Percentiles rank a stretch among this genome's conserved stretches.
These are phyloP conservation scores for Sturmia bella DNA, from an alignment of 2,888 invertebrate genomes.

Conservation along the genomic window DNA sequence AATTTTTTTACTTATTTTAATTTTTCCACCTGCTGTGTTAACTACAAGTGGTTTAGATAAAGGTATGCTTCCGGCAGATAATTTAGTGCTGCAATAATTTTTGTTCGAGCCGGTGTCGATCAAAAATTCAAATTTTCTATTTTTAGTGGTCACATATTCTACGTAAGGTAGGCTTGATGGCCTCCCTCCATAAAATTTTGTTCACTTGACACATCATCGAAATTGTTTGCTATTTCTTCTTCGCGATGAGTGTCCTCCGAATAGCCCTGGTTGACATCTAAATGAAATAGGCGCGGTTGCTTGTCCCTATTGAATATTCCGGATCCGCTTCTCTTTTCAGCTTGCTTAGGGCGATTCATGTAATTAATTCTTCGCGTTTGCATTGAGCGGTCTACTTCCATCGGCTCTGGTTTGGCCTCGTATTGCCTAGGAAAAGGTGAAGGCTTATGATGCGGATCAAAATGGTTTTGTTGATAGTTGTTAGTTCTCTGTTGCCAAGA, in stretches of 20 bases:
- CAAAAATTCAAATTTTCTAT: no score
- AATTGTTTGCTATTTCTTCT: neutral
- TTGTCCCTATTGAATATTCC: neutral
- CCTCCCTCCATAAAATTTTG: no score
- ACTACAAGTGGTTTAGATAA: no score
- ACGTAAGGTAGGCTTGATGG: no score
- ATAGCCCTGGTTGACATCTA: neutral
- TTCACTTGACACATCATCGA: neutral
- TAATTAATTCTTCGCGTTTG: neutral
- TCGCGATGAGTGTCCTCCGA: neutral
- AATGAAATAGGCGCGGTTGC: constrained; percentile 4
- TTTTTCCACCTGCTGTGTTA: neutral
- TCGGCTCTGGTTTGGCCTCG: constrained; percentile 3
- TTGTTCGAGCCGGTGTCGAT: constrained; percentile 6
- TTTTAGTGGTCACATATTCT: neutral
- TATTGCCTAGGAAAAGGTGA: neutral
- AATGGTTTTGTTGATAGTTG: no score
- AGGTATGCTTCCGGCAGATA: no score
- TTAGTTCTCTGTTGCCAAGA: no score
- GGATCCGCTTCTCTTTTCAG: neutral
- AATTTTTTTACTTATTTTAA: neutral
- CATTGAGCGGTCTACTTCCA: neutral
- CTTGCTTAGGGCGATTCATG: neutral
- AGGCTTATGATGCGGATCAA: neutral
- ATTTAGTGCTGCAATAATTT: no score